Evolutionary conservation across 92 coral and sea anemone species (phyloP).

Genomic region (Heteractis magnifica): DNA sequence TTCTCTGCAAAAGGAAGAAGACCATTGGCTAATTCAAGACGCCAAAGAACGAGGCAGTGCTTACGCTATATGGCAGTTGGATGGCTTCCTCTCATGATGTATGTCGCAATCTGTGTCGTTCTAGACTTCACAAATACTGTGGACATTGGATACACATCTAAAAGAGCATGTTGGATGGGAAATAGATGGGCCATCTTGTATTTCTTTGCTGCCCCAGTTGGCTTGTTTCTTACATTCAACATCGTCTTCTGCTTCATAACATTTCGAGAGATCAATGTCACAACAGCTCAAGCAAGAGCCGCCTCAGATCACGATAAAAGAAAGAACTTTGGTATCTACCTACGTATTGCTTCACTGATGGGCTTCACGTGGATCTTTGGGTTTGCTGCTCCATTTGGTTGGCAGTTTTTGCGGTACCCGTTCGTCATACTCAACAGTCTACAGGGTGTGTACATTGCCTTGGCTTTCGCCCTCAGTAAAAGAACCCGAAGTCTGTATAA

Average conservation of each 20-base stretch:
- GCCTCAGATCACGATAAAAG: neutral
- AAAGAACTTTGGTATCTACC: constrained; percentile 21
- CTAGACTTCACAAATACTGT: constrained; percentile 44
- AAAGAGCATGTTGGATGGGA: constrained; percentile 45
- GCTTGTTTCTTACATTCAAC: constrained; percentile 24
- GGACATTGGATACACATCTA: constrained; percentile 33
- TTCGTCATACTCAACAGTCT: constrained; percentile 21
- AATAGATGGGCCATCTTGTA: constrained; percentile 20
- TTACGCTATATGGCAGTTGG: constrained; percentile 47
- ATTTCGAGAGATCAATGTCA: constrained; percentile 28
- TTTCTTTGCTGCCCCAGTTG: constrained; percentile 49
- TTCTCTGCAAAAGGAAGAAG: constrained; percentile 39
- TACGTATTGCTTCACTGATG: constrained; percentile 49
- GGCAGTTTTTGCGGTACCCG: constrained; percentile 1
- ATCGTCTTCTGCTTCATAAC: constrained; percentile 42
- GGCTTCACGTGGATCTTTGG: constrained; percentile 67
- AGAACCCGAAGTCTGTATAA: constrained; percentile 25
- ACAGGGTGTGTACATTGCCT: constrained; percentile 38
- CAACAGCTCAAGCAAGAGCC: neutral
- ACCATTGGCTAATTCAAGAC: constrained; percentile 17
- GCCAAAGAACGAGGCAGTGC: neutral
- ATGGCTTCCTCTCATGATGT: constrained; percentile 46
- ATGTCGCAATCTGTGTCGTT: constrained; percentile 40
- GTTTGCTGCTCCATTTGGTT: constrained; percentile 38
- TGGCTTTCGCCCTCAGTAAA: constrained; percentile 25